A percentile compares a stretch with the other conserved stretches of the same genome.
Evolutionary conservation across 2,888 invertebrate species (phyloP).

Genomic region (Apamea sordens): DNA sequence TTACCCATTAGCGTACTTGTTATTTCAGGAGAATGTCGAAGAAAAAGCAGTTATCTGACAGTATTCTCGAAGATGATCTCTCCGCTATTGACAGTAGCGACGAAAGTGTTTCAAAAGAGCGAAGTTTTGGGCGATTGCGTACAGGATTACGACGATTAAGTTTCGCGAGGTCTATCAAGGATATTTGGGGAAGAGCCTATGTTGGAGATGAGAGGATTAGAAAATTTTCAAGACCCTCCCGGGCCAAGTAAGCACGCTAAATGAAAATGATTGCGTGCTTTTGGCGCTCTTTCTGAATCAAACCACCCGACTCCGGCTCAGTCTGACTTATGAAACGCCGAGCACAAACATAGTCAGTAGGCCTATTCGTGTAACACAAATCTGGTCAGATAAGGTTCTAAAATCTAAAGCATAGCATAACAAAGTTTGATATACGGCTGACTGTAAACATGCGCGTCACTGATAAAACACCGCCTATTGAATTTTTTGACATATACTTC

Average conservation of each 20-base stretch:
- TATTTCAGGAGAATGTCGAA: too few relatives aligned
- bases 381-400: conserved; percentile 25
- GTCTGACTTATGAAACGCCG: background rate
- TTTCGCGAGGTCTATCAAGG: conserved; percentile 6
- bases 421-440: conserved; percentile 20
- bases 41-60: too few relatives aligned
- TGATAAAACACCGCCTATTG: conserved; percentile 21
- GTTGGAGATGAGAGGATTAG: conserved; percentile 7
- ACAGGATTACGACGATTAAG: conserved; percentile 16
- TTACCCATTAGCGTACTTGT: too few relatives aligned
- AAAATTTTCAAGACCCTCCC: background rate
- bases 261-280: background rate
- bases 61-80: conserved; percentile 18
- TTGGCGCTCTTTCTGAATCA: conserved; percentile 1
- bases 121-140: conserved; percentile 12
- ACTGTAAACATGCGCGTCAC: conserved; percentile 18
- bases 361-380: conserved; percentile 3
- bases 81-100: conserved; percentile 10
- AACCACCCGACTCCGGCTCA: conserved; percentile 1
- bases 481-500: conserved; percentile 1
- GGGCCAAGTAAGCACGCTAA: conserved; percentile 10
- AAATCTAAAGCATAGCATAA: conserved; percentile 9
- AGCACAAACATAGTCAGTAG: conserved; percentile 1
- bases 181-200: conserved; percentile 1
- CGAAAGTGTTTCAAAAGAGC: conserved; percentile 10